Evolutionary conservation across 2,113 vertebrate genomes (phyloP), one percentile per base, ranked within the genome.

Genomic region (Jaculus jaculus): DNA sequence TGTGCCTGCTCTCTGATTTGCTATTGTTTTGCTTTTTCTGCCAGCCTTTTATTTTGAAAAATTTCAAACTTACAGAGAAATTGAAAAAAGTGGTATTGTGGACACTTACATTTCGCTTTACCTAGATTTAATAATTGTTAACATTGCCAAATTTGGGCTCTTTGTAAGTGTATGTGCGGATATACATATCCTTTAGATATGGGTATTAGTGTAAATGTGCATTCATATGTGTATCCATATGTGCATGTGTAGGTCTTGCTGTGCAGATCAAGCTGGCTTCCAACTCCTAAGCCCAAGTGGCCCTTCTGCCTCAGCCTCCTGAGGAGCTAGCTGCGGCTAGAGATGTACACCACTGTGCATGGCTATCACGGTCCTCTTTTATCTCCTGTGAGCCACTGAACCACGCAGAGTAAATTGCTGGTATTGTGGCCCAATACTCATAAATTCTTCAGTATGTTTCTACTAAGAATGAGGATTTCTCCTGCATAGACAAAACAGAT

Each of bases 51-150:
- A 32, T 84, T 96, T 78, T 79, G 47, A 84, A 65, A 54, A 18
- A 77, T 73, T 85, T 92, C 68, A 84, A 54, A 94, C 32, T 32
- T 82, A 7, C 6, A 68, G 54, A 92, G 89, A 81, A 94, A 37
- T 77, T 93, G 63, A 80, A 74, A 90, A 47, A 17, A 20, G 12
- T 42, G 65, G 17, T 71, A 47, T 88, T 47, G 30, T 61, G 51
- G 75, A 34, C 30, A 83, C n/a, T 51, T 10, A 10, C 47, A 37
- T n/a, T 1, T 26, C 47, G 51, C 58, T 69, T 73, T 58, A 71
- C 42, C 6, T 75, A 18, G 30, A 74, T 51, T 84, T 39, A 63
- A 51, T 85, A 72, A 20, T 71, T 71, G 24, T 73, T 84, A 66
- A 71, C 24, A 51, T 69, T 87, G 65, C 58, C 34, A 26, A 34